These are phyloP conservation scores for Meandrina meandrites DNA, from an alignment of 92 coral and sea anemone genomes.

Conservation along the genomic window DNA sequence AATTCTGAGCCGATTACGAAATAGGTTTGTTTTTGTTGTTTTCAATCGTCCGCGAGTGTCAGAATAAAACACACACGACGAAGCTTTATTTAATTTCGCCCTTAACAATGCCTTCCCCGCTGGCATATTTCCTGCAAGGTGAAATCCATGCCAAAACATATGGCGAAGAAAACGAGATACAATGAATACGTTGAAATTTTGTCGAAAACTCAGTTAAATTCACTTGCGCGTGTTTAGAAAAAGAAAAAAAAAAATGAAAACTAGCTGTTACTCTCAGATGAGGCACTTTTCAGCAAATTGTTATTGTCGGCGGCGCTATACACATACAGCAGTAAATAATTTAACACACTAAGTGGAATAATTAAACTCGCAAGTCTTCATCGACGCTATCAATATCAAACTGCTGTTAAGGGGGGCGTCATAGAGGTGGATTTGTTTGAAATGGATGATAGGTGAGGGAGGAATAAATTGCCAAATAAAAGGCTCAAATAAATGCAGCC, in stretches of 20 bases:
- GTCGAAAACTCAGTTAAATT: neutral
- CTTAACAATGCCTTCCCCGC: neutral
- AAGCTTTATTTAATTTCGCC: neutral
- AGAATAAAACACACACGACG: neutral
- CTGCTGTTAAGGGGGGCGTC: neutral
- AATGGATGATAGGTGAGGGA: neutral
- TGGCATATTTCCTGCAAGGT: neutral
- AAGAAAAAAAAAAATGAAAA: neutral
- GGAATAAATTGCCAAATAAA: neutral
- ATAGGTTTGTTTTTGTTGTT: neutral
- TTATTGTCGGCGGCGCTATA: neutral
- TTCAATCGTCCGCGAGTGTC: neutral
- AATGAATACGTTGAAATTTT: neutral
- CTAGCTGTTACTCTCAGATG: neutral
- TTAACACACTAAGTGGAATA: neutral
- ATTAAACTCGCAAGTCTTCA: constrained; percentile 1
- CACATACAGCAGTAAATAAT: neutral
- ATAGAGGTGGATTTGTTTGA: neutral
- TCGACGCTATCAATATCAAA: neutral
- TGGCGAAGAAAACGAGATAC: neutral
- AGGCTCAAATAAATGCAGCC: neutral
- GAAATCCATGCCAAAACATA: neutral
- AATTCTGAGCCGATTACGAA: constrained; percentile 6
- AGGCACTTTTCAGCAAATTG: neutral
- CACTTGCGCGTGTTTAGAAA: neutral